Conservation (phyloP, 2,797 vertebrate genomes). For the Picus viridis region DNA sequence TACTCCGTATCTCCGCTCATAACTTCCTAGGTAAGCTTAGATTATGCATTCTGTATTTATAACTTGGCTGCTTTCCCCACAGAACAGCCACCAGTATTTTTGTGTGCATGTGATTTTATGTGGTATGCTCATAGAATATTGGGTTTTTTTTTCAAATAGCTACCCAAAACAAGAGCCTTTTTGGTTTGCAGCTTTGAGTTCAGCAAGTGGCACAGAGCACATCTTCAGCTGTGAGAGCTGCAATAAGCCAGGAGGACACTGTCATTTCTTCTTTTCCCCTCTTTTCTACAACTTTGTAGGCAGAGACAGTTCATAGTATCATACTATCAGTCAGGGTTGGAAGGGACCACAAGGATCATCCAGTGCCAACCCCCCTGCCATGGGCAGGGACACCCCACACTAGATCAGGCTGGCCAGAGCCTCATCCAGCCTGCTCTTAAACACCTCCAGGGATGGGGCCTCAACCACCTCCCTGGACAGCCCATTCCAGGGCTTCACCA, state of each 20-base stretch:
- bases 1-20: not conserved
- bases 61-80: not conserved
- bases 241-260: not conserved
- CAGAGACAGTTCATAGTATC: not conserved
- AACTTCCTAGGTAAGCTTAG: not conserved
- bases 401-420: too few species aligned
- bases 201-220: not conserved
- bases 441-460: too few species aligned
- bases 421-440: too few species aligned
- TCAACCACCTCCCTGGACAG: too few species aligned
- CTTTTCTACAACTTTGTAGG: not conserved
- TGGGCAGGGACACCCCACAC: too few species aligned
- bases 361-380: too few species aligned
- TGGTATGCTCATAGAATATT: not conserved
- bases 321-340: too few species aligned
- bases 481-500: too few species aligned
- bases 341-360: too few species aligned
- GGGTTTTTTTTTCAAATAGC: not conserved
- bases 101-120: accelerated
- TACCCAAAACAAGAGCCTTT: not conserved
- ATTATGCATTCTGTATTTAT: not conserved
- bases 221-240: not conserved
- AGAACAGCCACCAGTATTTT: not conserved
- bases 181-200: not conserved
- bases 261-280: not conserved